These are phyloP conservation scores for Philaethria dido DNA, from an alignment of 2,888 invertebrate genomes.

Conservation along the genomic window DNA sequence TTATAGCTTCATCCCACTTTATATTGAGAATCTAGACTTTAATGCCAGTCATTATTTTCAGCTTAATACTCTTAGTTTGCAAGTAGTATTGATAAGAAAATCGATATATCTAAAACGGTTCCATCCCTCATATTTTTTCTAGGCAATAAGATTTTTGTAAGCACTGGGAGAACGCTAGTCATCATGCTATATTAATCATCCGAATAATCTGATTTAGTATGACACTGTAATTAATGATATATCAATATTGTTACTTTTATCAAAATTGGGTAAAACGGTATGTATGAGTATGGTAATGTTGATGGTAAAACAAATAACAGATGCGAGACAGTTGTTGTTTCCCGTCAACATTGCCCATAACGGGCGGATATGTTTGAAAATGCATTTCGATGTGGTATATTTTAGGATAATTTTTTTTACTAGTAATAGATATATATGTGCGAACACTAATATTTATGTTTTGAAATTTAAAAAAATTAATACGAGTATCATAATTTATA, in stretches of 20 bases:
- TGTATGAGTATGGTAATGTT: neutral
- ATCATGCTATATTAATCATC: neutral
- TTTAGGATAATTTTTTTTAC: neutral
- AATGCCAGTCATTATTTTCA: neutral
- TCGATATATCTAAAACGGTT: neutral
- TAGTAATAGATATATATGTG: neutral
- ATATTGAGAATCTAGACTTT: too few species aligned
- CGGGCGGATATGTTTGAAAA: neutral
- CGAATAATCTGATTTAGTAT: too few species aligned
- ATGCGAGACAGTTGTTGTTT: slow-evolving; percentile 1
- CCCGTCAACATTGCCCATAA: neutral
- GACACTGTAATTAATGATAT: neutral
- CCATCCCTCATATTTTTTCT: neutral
- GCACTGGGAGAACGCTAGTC: neutral
- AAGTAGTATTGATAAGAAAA: neutral
- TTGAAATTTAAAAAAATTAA: neutral
- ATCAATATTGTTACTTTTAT: neutral
- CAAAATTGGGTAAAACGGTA: neutral
- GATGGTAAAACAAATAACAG: slow-evolving; percentile 2
- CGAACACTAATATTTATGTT: neutral
- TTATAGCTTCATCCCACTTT: too few species aligned
- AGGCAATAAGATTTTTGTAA: neutral
- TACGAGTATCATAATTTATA: neutral
- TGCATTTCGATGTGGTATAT: neutral
- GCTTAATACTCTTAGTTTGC: neutral